Percentiles rank a stretch among this genome's conserved stretches.
Conservation (phyloP, 2,888 invertebrate species). For the Pasiphila rectangulata region DNA sequence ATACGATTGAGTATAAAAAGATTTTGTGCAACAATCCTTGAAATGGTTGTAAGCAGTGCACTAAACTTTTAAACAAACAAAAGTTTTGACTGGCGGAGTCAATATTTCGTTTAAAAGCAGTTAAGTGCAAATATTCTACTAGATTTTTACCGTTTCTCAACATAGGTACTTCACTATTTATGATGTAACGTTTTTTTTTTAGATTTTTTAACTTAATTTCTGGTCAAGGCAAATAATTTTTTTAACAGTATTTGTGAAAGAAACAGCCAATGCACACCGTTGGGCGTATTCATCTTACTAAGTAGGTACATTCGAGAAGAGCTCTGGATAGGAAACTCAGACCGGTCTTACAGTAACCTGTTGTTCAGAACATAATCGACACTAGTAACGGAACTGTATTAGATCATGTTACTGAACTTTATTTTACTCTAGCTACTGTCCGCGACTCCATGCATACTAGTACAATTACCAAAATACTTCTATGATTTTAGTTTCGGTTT, state of each 20-base stretch:
- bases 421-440: too few relatives aligned
- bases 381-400: conserved; percentile 6
- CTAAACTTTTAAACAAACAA: conserved; percentile 23
- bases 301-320: conserved; percentile 13
- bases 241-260: too few relatives aligned
- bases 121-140: conserved; percentile 32
- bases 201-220: too few relatives aligned
- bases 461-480: too few relatives aligned
- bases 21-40: conserved; percentile 19
- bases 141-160: conserved; percentile 28
- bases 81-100: conserved; percentile 9
- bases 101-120: conserved; percentile 25
- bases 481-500: too few relatives aligned
- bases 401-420: conserved; percentile 3
- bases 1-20: background rate
- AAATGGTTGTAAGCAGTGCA: conserved; percentile 25
- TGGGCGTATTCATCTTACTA: conserved; percentile 15
- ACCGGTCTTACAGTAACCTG: conserved; percentile 22
- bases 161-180: conserved; percentile 15
- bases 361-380: conserved; percentile 11
- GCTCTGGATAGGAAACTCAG: conserved; percentile 18
- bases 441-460: too few relatives aligned
- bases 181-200: too few relatives aligned
- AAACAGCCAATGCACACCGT: conserved; percentile 8
- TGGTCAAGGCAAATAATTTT: too few relatives aligned